Base-by-base conservation (phyloP, 2,888 invertebrate species). In the Cerceris rybyensis region DNA sequence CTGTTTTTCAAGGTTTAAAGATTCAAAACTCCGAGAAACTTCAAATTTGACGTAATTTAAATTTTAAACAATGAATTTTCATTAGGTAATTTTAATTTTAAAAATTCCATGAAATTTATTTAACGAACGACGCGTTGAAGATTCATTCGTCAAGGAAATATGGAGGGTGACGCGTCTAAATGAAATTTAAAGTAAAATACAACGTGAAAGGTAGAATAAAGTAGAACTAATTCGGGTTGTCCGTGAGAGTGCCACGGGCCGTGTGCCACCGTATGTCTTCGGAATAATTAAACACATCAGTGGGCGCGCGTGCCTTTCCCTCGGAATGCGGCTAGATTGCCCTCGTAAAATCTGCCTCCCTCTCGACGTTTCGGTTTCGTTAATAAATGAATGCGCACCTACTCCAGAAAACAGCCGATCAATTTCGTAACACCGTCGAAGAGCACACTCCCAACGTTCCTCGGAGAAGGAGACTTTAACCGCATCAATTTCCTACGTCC, bases 321-420 rank as follows among this genome's bases (percentile, higher is more conserved):
- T 61, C 50, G 68, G 17, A 73, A 67, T 57, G 58, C 39, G 61
- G 46, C 66, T 78, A 67, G 69, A 78, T 80, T 80, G 43, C 67
- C 60, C 66, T 78, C 74, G 74, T 80, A 75, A 81, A 81, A 80
- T 80, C 74, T 74, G 69, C 67, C 74, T 74, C 66, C 63, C 60
- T 13, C 7, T 13, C 7, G 42, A 54, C 57, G 28, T 66, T 71
- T 73, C 61, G 67, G 75, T 70, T 78, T 70, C 17, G 64, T 67
- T 75, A 75, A 72, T 74, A 72, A 78, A 74, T 57, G 68, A 78
- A 68, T 78, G 57, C 61, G 14, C 7, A 14, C 49, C 16, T n/a
- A 70, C 73, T 64, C 7, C 28, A 42, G 66, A 69, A 69, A 63
- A 70, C 63, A 58, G 59, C 60, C 66, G 60, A 72, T 67, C 76